Conservation (phyloP, 2,113 vertebrate genomes). For the Phaethon lepturus region DNA sequence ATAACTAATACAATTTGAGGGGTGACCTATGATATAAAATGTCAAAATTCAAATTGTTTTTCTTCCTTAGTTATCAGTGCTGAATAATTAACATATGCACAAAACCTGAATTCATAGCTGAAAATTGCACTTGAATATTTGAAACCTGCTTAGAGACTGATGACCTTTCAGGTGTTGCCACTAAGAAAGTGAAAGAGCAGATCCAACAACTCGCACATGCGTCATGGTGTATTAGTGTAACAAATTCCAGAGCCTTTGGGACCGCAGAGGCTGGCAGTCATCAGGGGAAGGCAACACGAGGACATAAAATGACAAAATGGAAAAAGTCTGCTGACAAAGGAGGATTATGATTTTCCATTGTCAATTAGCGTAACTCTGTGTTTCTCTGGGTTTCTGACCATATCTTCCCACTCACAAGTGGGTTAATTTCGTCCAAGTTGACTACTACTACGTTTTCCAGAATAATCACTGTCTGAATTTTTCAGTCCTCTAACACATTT, state of each 20-base stretch:
- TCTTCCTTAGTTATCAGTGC: background rate
- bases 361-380: background rate
- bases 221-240: background rate
- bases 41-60: background rate
- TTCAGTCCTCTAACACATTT: background rate
- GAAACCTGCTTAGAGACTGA: background rate
- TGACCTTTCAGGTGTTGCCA: background rate
- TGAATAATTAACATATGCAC: background rate
- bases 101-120: background rate
- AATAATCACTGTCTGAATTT: background rate
- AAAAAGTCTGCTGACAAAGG: background rate
- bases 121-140: background rate
- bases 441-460: background rate
- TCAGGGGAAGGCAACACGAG: rapidly evolving
- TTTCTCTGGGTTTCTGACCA: background rate
- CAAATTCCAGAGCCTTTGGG: background rate
- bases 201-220: background rate
- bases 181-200: background rate
- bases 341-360: background rate
- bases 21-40: background rate
- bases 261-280: background rate
- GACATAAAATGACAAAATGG: rapidly evolving
- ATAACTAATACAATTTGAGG: background rate
- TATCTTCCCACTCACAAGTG: background rate
- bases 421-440: background rate